Base-by-base conservation (phyloP, 2,888 invertebrate species). In the Diarsia dahlii region DNA sequence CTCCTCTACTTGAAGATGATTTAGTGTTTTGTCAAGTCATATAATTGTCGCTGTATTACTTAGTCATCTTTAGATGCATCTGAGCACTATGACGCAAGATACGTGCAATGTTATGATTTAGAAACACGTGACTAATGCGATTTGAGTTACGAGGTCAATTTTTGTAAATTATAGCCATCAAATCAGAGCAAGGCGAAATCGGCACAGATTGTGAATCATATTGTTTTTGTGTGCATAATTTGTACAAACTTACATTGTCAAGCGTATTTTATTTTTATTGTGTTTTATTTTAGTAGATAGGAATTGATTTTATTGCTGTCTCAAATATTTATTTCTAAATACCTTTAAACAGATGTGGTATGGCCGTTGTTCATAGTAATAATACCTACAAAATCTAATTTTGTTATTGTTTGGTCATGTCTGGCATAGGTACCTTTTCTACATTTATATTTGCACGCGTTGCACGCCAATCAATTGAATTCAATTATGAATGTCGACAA, bases 21-120 rank as follows among this genome's bases (percentile, higher is more conserved):
- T 72, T 74, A 66, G 68, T 58, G 64, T 82, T 73, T 68, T 65
- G 71, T 71, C 28, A 71, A 58, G 48, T 68, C 74, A 56, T 72
- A 70, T 56, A 78, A 68, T 84, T 85, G 83, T 83, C 71, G 54
- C 66, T 70, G 13, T 56, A 83, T 84, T n/a, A n/a, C n/a, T n/a
- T 83, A 80, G 84, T 83, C 83, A 84, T 83, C 70, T 50, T 63
- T 60, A 67, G 64, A 75, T 84, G 84, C 71, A 86, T 76, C 70
- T 74, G 9, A 71, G 70, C 62, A 73, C 56, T 66, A 80, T 84
- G 84, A 84, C 70, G 86, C 45, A 84, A 86, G 56, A 54, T 71
- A 52, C n/a, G 50, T 85, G 65, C 80, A 74, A 79, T 76, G 63
- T 74, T 76, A 64, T 83, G 72, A 65, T 76, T 83, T 73, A 69